Evolutionary conservation across 1,140 invertebrate species (phyloP).

Genomic region (Xylocopa sonorina): DNA sequence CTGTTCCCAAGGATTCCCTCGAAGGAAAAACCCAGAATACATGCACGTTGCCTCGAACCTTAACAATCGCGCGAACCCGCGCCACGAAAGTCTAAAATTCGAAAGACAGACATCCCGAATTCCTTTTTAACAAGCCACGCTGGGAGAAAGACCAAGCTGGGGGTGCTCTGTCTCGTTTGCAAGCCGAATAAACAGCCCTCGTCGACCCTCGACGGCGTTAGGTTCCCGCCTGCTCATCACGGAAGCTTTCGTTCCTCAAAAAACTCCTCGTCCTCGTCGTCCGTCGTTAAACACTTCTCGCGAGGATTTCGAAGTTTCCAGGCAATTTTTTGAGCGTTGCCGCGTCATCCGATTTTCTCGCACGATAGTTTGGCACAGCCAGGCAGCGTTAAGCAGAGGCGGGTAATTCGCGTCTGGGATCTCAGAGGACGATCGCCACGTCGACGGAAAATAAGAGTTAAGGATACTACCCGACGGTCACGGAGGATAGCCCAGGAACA

Average conservation of each 20-base stretch:
- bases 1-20: too few species aligned
- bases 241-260: too few species aligned
- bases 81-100: too few species aligned
- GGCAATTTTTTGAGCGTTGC: conserved; percentile 46
- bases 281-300: conserved; percentile 14
- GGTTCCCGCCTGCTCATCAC: neutral
- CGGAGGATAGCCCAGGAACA: too few species aligned
- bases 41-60: too few species aligned
- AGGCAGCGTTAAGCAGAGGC: conserved; percentile 18
- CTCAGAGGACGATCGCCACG: conserved; percentile 35
- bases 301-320: conserved; percentile 19
- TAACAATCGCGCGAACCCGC: too few species aligned
- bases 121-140: neutral
- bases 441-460: conserved; percentile 36
- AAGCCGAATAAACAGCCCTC: neutral
- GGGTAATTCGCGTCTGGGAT: conserved; percentile 44
- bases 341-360: conserved; percentile 40
- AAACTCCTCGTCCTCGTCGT: neutral
- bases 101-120: too few species aligned
- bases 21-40: too few species aligned
- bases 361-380: conserved; percentile 39
- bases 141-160: too few species aligned
- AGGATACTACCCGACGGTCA: neutral
- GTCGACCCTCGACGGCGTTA: neutral
- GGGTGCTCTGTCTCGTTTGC: neutral